Evolutionary conservation across 1,140 invertebrate genomes (phyloP).

Genomic region (Pseudomyrmex sp.): DNA sequence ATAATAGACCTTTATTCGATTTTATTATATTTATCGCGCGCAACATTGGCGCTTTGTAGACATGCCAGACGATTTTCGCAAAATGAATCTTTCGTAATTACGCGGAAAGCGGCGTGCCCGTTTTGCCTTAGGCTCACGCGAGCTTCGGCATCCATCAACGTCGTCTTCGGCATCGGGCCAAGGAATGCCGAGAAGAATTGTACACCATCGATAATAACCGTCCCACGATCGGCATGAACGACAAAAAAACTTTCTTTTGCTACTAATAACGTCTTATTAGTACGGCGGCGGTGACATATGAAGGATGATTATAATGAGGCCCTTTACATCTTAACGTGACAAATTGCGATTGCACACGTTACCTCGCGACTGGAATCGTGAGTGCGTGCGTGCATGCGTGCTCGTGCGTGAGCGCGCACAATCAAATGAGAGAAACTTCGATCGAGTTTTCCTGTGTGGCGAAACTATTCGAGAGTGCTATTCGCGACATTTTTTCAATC

Average conservation of each 20-base stretch:
- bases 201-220: conserved; percentile 73
- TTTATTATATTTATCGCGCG: conserved; percentile 17
- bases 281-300: conserved; percentile 63
- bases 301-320: conserved; percentile 72
- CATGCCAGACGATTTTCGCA: conserved; percentile 47
- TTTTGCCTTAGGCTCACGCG: conserved; percentile 58
- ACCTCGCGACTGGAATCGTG: conserved; percentile 48
- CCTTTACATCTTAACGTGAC: conserved; percentile 73
- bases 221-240: conserved; percentile 70
- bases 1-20: conserved; percentile 12
- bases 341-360: conserved; percentile 73
- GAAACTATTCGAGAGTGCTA: conserved; percentile 41
- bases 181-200: conserved; percentile 70
- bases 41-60: conserved; percentile 19
- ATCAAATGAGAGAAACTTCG: conserved; percentile 53
- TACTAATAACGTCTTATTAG: conserved; percentile 78
- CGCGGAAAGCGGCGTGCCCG: conserved; percentile 55
- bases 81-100: conserved; percentile 58
- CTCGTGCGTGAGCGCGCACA: conserved; percentile 17
- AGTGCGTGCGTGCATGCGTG: conserved; percentile 25
- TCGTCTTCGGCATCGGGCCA: conserved; percentile 53
- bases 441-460: conserved; percentile 54
- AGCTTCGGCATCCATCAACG: conserved; percentile 70
- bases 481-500: conserved; percentile 52
- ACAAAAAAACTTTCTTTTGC: conserved; percentile 74